These are phyloP conservation scores for Lamellibrachia columna DNA, from an alignment of 2,888 invertebrate genomes.

Conservation along the genomic window DNA sequence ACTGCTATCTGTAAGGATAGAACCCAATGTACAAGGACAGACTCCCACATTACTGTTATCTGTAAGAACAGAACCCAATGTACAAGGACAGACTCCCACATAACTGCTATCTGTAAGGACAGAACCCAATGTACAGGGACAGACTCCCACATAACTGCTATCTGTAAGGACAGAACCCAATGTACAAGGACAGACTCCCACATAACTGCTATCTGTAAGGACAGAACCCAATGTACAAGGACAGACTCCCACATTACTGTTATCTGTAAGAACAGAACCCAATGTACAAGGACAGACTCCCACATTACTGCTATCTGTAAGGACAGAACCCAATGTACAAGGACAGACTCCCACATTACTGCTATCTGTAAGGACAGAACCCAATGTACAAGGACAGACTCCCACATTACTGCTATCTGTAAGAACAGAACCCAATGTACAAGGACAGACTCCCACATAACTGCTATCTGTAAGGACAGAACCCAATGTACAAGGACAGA, in stretches of 20 bases:
- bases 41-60: too few species aligned
- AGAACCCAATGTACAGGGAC: background rate
- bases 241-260: too few species aligned
- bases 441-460: too few species aligned
- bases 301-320: background rate
- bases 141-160: slow-evolving; percentile 17
- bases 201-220: slow-evolving; percentile 8
- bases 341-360: slow-evolving; percentile 20
- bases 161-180: background rate
- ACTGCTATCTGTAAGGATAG: background rate
- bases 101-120: background rate
- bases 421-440: background rate
- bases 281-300: too few species aligned
- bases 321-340: background rate
- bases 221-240: background rate
- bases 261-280: too few species aligned
- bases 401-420: slow-evolving; percentile 23
- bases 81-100: too few species aligned
- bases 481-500: too few species aligned
- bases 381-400: background rate
- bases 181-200: background rate
- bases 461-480: too few species aligned
- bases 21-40: background rate
- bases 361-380: background rate
- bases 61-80: too few species aligned